Percentiles rank a stretch among this genome's conserved stretches.
phyloP scores from a whole-genome alignment of 1,140 invertebrate species.

The Drosophila nikananu region DNA sequence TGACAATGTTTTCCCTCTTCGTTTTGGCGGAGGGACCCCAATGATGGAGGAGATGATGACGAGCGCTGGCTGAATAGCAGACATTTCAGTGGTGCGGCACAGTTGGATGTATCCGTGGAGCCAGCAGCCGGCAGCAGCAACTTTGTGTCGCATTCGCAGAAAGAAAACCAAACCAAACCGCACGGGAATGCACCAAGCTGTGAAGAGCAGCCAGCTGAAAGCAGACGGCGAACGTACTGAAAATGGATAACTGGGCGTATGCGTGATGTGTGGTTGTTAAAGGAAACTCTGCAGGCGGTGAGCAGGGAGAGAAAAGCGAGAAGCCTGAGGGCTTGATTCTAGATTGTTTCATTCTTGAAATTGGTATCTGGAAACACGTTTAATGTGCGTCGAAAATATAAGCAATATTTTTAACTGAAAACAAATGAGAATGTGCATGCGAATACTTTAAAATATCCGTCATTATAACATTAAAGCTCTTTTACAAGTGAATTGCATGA shows the following conservation, averaged over 20 bases:
- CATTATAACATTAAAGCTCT: neutral
- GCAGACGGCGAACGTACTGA: constrained; percentile 34
- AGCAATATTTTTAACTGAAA: neutral
- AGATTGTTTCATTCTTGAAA: constrained; percentile 15
- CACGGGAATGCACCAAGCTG: constrained; percentile 62
- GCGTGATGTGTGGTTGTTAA: constrained; percentile 48
- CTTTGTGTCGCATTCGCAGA: constrained; percentile 55
- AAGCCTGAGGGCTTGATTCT: neutral
- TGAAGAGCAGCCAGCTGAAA: constrained; percentile 33
- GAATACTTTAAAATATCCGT: neutral
- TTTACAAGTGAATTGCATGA: constrained; percentile 8
- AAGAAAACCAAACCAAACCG: constrained; percentile 63
- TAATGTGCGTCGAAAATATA: neutral
- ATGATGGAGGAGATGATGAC: constrained; percentile 18
- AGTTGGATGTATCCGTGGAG: constrained; percentile 11
- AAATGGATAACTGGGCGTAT: constrained; percentile 57
- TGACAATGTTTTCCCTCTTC: constrained; percentile 69
- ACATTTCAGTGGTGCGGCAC: constrained; percentile 29
- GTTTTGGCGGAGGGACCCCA: neutral
- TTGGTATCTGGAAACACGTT: neutral
- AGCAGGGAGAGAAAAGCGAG: neutral
- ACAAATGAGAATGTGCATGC: neutral
- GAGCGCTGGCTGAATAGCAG: constrained; percentile 22
- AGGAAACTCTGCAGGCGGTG: neutral
- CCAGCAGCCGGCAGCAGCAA: constrained; percentile 29